These are phyloP conservation scores for Kuschelorhynchus macadamiae DNA, from an alignment of 2,888 invertebrate species.

Conservation along the genomic window DNA sequence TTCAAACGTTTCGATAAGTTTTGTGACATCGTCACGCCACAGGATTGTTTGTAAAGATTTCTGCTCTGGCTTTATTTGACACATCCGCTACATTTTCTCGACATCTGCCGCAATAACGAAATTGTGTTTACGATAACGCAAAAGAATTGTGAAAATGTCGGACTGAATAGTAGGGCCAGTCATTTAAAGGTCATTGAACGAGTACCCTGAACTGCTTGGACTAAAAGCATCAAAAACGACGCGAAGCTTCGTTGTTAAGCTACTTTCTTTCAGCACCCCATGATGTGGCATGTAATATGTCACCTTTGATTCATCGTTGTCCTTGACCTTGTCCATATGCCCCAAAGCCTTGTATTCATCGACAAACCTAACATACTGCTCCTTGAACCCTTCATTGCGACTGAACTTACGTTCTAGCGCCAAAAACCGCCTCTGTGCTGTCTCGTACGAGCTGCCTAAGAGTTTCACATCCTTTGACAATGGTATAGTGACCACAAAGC, in stretches of 20 bases:
- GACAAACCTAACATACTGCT: too few relatives aligned
- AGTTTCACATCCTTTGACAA: too few relatives aligned
- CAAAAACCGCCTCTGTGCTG: too few relatives aligned
- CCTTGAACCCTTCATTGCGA: too few relatives aligned
- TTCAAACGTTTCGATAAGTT: too few relatives aligned
- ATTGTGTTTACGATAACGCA: conserved; percentile 6
- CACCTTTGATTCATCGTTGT: too few relatives aligned
- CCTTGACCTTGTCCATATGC: too few relatives aligned
- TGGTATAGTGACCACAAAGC: too few relatives aligned
- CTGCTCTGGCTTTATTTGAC: background rate
- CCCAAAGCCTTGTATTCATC: too few relatives aligned
- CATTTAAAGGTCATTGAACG: background rate
- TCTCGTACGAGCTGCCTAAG: too few relatives aligned
- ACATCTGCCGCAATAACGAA: background rate
- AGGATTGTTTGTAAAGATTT: conserved; percentile 7
- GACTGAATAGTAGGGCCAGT: conserved; percentile 2
- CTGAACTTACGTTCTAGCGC: too few relatives aligned
- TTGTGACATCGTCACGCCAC: background rate
- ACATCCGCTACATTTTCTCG: conserved; percentile 15
- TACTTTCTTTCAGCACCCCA: conserved; percentile 6
- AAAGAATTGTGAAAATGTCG: conserved; percentile 6
- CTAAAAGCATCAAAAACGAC: conserved; percentile 11
- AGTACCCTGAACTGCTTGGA: background rate
- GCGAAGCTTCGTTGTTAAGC: conserved; percentile 4
- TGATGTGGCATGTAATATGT: conserved; percentile 21